Evolutionary conservation across 2,888 invertebrate genomes (phyloP).

Genomic region (Atethmia centrago): DNA sequence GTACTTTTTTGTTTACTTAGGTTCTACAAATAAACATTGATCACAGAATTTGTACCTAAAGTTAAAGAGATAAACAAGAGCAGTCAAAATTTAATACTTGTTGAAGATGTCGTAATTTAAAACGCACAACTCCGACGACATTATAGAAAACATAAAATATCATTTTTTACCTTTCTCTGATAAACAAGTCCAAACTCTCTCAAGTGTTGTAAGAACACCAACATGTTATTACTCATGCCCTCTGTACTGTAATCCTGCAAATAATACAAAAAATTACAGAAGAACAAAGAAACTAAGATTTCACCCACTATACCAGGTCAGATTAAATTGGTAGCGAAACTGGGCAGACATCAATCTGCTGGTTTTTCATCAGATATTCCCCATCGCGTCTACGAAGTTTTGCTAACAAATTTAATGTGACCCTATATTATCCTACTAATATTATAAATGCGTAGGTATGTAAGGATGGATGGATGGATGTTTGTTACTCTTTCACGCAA

Average conservation of each 20-base stretch:
- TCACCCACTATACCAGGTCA: background rate
- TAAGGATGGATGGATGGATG: too few relatives aligned
- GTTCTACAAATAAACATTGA: too few relatives aligned
- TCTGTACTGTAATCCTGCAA: conserved; percentile 98
- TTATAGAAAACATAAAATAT: background rate
- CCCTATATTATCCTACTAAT: too few relatives aligned
- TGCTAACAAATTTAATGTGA: background rate
- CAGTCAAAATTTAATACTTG: background rate
- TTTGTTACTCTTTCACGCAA: too few relatives aligned
- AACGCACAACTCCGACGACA: too few relatives aligned
- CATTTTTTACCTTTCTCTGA: conserved; percentile 93
- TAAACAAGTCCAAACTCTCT: conserved; percentile 99
- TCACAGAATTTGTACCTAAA: background rate
- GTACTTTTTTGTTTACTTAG: too few relatives aligned
- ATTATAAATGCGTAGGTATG: too few relatives aligned
- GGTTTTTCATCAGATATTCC: too few relatives aligned
- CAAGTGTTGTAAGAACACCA: conserved; percentile 98
- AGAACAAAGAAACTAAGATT: background rate
- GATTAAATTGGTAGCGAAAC: background rate
- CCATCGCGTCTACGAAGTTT: background rate
- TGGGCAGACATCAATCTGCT: background rate
- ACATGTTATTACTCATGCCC: conserved; percentile 96
- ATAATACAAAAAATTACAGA: background rate
- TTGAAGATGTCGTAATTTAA: background rate
- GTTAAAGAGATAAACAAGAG: background rate